Evolutionary conservation across 2,113 vertebrate species (phyloP).

Genomic region (Scytalopus superciliaris): DNA sequence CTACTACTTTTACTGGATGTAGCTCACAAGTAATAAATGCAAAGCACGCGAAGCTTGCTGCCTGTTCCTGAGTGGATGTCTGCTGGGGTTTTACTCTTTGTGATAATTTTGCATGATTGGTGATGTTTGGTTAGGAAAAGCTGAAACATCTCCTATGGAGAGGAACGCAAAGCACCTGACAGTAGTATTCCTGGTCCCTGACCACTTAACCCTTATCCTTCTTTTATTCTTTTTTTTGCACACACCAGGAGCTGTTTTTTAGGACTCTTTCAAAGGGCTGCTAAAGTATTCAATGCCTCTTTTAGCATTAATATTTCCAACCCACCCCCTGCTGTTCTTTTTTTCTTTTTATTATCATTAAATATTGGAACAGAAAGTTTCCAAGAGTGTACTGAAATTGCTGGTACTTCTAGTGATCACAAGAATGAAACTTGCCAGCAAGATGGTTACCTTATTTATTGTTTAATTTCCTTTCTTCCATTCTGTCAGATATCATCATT

Average conservation of each 20-base stretch:
- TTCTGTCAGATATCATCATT: not conserved
- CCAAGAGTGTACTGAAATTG: constrained; percentile 1
- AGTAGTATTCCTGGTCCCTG: not conserved
- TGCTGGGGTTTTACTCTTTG: not conserved
- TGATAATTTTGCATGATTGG: not conserved
- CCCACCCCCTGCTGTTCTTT: not conserved
- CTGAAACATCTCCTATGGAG: not conserved
- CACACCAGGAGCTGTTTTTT: not conserved
- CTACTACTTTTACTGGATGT: not conserved
- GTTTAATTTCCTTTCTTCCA: constrained; percentile 65
- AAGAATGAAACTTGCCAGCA: constrained; percentile 20
- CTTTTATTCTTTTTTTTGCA: not conserved
- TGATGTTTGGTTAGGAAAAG: not conserved
- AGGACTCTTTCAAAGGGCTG: not conserved
- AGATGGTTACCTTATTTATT: constrained; percentile 42
- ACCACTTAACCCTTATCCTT: constrained; percentile 1
- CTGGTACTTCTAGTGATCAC: not conserved
- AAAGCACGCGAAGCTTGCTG: not conserved
- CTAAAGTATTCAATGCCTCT: constrained; percentile 48
- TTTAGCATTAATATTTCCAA: constrained; percentile 40
- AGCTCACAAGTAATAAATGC: not conserved
- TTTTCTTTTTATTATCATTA: constrained; percentile 32
- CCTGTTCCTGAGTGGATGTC: not conserved
- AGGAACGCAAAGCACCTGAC: not conserved
- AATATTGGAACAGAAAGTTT: constrained; percentile 47